Percentiles rank a stretch among this genome's conserved stretches.
phyloP scores from a whole-genome alignment of 2,888 invertebrate species.

The Hartigia nigra region DNA sequence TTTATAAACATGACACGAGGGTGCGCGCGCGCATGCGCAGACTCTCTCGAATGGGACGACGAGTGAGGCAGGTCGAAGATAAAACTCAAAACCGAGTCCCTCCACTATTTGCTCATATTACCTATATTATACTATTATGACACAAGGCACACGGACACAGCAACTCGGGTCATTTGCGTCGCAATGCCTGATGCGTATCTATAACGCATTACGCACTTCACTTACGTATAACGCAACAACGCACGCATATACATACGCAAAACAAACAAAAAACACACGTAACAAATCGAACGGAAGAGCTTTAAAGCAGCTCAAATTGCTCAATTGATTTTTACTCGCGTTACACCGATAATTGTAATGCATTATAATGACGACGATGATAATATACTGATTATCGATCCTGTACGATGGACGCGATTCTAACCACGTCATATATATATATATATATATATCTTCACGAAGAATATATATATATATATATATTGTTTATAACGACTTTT shows the following conservation, averaged over 20 bases:
- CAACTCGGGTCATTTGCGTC: slow-evolving; percentile 23
- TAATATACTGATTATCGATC: background rate
- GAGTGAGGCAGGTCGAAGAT: slow-evolving; percentile 12
- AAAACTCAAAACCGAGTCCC: slow-evolving; percentile 40
- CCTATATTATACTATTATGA: background rate
- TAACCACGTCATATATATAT: no score
- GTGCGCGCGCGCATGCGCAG: background rate
- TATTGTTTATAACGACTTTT: slow-evolving; percentile 15
- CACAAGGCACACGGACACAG: slow-evolving; percentile 12
- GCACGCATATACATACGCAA: background rate
- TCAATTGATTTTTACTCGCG: slow-evolving; percentile 25
- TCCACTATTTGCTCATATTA: slow-evolving; percentile 53
- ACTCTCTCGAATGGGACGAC: slow-evolving; percentile 25
- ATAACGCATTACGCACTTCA: background rate
- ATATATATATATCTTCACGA: no score
- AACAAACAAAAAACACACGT: background rate
- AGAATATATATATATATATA: no score
- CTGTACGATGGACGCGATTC: no score
- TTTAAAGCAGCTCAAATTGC: slow-evolving; percentile 24
- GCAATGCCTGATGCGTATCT: slow-evolving; percentile 21
- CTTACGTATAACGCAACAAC: background rate
- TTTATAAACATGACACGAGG: background rate
- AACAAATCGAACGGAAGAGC: background rate
- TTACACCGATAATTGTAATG: background rate
- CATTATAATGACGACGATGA: background rate